Base-by-base conservation (phyloP, 1,140 invertebrate genomes). In the Halyomorpha halys region DNA sequence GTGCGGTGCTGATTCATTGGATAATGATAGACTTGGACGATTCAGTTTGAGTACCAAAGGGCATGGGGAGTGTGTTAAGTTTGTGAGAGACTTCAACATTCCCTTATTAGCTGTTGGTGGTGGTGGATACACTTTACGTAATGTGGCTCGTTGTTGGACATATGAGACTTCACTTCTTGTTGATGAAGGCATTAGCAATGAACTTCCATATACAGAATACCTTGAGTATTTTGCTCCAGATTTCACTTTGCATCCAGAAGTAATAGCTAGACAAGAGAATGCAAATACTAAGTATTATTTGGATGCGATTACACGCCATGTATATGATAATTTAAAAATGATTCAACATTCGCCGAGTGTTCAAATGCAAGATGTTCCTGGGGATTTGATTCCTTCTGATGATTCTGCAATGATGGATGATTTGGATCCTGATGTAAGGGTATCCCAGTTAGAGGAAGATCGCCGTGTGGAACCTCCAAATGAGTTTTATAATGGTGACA, bases 61-160 rank as follows among this genome's bases (percentile, higher is more conserved):
- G 0, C 94, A 97, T 71, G 94, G 87, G 0, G 94, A 97, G 72
- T 99, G 96, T 76, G 96, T 99, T 0, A 90, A 92, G 72, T 98
- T 95, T 74, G 94, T 99, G 11, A 91, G 94, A 74, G 89, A 87
- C 67, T 79, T 98, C 1, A 94, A 95, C 74, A 82, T 99, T 15
- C 97, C 97, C 0, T 81, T 97, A 0, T 76, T 99, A 21, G 89
- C 98, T 0, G 85, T 99, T 0, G 97, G 97, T 8, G 97, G 94
- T 2, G 94, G 95, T 25, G 95, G 95, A 66, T 99, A 99, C 72
- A 99, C 96, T 0, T 78, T 99, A 8, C 80, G 94, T 61, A 99
- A 99, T 74, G 97, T 99, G 0, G 96, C 97, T 0, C 79, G 97
- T 51, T 98, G 95, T 74, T 99, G 97, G 97, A 97, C 97, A 0